Conservation (phyloP, 1,140 invertebrate species). For the Meloidogyne hapla region DNA sequence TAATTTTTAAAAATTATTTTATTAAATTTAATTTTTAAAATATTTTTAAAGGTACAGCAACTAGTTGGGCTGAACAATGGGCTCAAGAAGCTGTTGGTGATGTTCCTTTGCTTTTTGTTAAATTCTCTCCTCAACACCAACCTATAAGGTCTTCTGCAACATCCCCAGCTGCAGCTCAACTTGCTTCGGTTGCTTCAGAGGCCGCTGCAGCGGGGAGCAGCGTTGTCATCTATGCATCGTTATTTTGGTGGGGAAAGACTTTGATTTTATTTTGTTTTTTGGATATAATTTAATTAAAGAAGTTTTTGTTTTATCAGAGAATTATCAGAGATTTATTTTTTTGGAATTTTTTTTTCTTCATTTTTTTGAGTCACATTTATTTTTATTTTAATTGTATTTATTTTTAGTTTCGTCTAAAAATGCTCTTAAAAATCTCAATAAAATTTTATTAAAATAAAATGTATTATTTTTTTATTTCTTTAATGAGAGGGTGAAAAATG, state of each 20-base stretch:
- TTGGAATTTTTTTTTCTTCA: not conserved
- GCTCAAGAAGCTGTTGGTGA: slow-evolving; percentile 23
- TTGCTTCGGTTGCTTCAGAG: not conserved
- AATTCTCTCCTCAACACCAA: slow-evolving; percentile 6
- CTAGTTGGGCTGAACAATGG: slow-evolving; percentile 25
- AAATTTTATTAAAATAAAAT: not conserved
- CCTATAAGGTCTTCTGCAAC: not conserved
- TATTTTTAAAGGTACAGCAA: slow-evolving; percentile 13
- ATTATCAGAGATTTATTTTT: not conserved
- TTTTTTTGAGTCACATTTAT: too few relatives aligned
- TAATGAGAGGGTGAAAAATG: too few relatives aligned
- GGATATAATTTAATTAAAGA: too few relatives aligned
- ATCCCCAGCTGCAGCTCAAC: not conserved
- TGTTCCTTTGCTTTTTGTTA: slow-evolving; percentile 19
- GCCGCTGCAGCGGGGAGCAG: not conserved
- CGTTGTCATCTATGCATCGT: not conserved
- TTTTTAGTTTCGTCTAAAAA: not conserved
- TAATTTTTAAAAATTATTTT: slow-evolving; percentile 2
- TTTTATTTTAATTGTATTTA: too few relatives aligned
- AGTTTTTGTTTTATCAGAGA: too few relatives aligned
- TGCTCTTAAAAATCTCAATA: slow-evolving; percentile 1
- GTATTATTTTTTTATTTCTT: not conserved
- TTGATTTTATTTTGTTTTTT: not conserved
- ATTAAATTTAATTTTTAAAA: not conserved
- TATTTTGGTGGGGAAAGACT: not conserved